A percentile compares a stretch with the other conserved stretches of the same genome.
Evolutionary conservation across 1,140 invertebrate species (phyloP).

Genomic region (Anastatus disparis): DNA sequence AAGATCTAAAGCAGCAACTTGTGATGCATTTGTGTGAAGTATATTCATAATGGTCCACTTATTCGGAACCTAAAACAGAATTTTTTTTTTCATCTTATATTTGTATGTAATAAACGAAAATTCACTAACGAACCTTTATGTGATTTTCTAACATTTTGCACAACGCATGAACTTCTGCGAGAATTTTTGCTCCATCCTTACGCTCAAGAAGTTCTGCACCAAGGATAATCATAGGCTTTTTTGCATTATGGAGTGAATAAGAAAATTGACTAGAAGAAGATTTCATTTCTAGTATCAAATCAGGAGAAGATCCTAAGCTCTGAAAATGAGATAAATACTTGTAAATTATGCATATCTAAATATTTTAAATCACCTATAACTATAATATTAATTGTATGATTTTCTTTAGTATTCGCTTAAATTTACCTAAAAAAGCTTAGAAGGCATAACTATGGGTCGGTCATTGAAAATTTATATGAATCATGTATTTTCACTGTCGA

Average conservation of each 20-base stretch:
- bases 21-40: conserved; percentile 88
- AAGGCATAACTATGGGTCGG: too few relatives aligned
- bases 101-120: conserved; percentile 46
- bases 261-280: conserved; percentile 81
- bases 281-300: conserved; percentile 79
- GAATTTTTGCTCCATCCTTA: conserved; percentile 80
- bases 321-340: conserved; percentile 63
- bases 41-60: conserved; percentile 89
- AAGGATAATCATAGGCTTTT: conserved; percentile 91
- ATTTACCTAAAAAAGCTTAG: too few relatives aligned
- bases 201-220: conserved; percentile 86
- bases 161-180: conserved; percentile 80
- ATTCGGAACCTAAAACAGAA: conserved; percentile 54
- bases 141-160: conserved; percentile 69
- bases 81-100: conserved; percentile 28
- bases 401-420: too few relatives aligned
- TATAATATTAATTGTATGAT: too few relatives aligned
- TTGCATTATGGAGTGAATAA: conserved; percentile 80
- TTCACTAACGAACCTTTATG: conserved; percentile 54
- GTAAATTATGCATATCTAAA: too few relatives aligned
- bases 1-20: conserved; percentile 96
- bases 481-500: too few relatives aligned
- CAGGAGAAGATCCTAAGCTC: conserved; percentile 85
- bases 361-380: too few relatives aligned
- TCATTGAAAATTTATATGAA: too few relatives aligned